phyloP scores from a whole-genome alignment of 1,140 invertebrate species.

The Steinernema feltiae region DNA sequence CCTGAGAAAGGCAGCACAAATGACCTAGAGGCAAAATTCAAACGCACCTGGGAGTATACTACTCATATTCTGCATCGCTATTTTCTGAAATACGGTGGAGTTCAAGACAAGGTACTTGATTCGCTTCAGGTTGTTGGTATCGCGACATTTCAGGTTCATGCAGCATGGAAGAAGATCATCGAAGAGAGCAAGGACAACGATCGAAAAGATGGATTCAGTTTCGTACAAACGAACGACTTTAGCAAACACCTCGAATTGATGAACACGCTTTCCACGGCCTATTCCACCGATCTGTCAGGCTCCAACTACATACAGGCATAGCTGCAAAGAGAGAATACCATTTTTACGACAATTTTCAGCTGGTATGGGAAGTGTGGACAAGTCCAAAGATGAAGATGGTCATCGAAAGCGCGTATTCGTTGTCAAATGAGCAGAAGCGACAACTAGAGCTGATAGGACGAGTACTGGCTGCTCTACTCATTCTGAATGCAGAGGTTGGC shows the following conservation, averaged over 20 bases:
- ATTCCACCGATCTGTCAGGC: not conserved
- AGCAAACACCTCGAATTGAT: not conserved
- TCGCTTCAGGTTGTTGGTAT: too few species aligned
- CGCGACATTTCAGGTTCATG: not conserved
- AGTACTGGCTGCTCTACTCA: not conserved
- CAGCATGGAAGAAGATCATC: not conserved
- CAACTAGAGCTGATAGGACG: not conserved
- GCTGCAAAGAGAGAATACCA: not conserved
- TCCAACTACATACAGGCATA: not conserved
- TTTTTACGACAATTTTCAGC: not conserved
- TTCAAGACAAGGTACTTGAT: not conserved
- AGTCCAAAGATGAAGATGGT: not conserved
- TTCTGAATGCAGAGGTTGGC: not conserved
- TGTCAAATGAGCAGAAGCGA: not conserved
- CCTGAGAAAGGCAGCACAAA: not conserved
- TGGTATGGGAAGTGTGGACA: not conserved
- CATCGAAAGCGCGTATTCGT: not conserved
- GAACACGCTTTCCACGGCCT: not conserved
- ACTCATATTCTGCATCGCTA: not conserved
- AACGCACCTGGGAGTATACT: not conserved
- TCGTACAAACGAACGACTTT: not conserved
- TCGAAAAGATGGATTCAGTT: not conserved
- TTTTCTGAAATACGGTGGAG: not conserved
- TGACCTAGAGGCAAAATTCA: not conserved
- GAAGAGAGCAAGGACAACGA: too few species aligned